Base-by-base conservation (phyloP, 2,888 invertebrate genomes). In the Calameuta pallipes region DNA sequence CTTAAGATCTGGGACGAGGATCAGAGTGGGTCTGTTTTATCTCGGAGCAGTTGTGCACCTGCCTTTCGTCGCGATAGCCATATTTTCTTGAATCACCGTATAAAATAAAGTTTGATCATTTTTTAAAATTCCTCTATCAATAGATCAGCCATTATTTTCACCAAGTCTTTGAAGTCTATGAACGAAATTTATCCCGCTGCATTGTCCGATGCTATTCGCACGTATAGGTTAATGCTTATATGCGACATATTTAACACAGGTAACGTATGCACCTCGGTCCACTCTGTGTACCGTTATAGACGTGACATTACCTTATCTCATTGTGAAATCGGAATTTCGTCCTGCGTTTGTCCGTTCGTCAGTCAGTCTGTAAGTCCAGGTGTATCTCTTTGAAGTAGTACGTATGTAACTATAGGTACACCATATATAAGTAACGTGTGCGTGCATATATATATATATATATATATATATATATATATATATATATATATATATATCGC, bases 261-360 rank as follows among this genome's bases (percentile, higher is more conserved):
- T 71, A 31, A 71, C 33, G 13, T 23, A 23, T 71, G 71, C 71
- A 71, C 33, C 13, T 31, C 15, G 35, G 6, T 31, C 30, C 13
- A 33, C 35, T 80, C 80, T 80, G 84, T 87, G 85, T 85, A 85
- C 85, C 82, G 84, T 83, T 83, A 85, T 83, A 81, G 83, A 83
- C 85, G 82, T 81, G 84, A 83, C 85, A 87, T 87, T 87, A 86
- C 85, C 87, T 86, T 88, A 89, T 89, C 89, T 81, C 74, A 74
- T 76, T 82, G 79, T 74, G 80, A 80, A 79, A 85, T 85, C 85
- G 85, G 85, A 77, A 83, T 84, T 83, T 83, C 81, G 82, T 78
- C 71, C 69, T 75, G 77, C 83, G 83, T 84, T 82, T 84, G 81
- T 86, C 81, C 80, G 85, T 87, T 85, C 86, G 80, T 85, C 86